Conservation (phyloP, 2,113 vertebrate genomes). For the Australoheros scitulus region DNA sequence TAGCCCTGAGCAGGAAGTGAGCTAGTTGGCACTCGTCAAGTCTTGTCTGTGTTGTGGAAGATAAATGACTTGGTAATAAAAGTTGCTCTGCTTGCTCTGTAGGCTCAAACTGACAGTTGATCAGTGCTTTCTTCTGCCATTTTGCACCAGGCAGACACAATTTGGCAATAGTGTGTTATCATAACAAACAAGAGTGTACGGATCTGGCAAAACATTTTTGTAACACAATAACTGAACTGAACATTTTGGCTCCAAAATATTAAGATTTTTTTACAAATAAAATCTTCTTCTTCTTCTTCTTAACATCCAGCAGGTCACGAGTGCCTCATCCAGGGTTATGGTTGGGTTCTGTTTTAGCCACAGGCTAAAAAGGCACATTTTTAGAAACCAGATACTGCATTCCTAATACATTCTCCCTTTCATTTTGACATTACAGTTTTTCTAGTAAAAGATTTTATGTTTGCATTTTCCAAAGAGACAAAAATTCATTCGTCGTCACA, state of each 20-base stretch:
- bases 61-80: slow-evolving; percentile 39
- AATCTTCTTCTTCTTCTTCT: neutral
- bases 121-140: neutral
- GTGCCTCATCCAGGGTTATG: too few relatives aligned
- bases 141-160: neutral
- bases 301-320: neutral
- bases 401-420: neutral
- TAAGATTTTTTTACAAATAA: neutral
- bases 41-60: slow-evolving; percentile 49
- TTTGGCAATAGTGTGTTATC: neutral
- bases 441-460: neutral
- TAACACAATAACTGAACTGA: neutral
- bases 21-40: slow-evolving; percentile 32
- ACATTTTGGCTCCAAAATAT: neutral
- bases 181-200: neutral
- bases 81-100: slow-evolving; percentile 6
- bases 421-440: neutral
- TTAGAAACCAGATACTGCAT: neutral
- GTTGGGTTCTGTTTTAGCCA: neutral
- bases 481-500: neutral
- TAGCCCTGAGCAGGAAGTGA: slow-evolving; percentile 56
- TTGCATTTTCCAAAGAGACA: neutral
- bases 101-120: slow-evolving; percentile 11
- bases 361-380: neutral
- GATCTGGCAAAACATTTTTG: neutral